Evolutionary conservation across 2,113 vertebrate species (phyloP).

Genomic region (Hippotragus niger): DNA sequence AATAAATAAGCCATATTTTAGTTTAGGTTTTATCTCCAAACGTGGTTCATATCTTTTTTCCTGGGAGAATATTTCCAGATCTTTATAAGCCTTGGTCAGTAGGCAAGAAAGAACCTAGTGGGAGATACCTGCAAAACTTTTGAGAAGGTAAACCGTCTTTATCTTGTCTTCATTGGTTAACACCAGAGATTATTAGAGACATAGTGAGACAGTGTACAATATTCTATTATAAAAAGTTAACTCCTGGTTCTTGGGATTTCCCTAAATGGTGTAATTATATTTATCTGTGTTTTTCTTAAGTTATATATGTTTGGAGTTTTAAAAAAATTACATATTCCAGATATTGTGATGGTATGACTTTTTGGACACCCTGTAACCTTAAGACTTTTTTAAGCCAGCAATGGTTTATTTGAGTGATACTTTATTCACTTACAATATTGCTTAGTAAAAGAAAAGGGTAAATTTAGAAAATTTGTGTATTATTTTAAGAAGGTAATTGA

Average conservation of each 20-base stretch:
- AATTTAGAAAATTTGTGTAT: constrained; percentile 21
- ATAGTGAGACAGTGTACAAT: neutral
- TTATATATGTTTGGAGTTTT: neutral
- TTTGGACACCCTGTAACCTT: neutral
- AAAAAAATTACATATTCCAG: neutral
- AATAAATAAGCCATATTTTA: neutral
- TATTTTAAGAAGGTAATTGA: neutral
- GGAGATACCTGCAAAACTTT: neutral
- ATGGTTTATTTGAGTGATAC: neutral
- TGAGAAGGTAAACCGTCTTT: neutral
- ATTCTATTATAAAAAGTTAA: constrained; percentile 1
- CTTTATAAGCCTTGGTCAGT: neutral
- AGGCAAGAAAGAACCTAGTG: neutral
- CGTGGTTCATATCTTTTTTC: neutral
- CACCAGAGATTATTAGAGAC: constrained; percentile 3
- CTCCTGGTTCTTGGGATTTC: neutral
- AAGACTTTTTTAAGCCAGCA: neutral
- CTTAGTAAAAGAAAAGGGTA: neutral
- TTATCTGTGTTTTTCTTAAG: constrained; percentile 9
- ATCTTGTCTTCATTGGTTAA: neutral
- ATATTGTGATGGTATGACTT: neutral
- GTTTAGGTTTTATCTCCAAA: neutral
- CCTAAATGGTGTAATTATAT: neutral
- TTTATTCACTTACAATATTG: neutral
- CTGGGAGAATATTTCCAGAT: neutral